A percentile compares a stretch with the other conserved stretches of the same genome.
Evolutionary conservation across 2,797 vertebrate genomes (phyloP).

Genomic region (Nasua narica): DNA sequence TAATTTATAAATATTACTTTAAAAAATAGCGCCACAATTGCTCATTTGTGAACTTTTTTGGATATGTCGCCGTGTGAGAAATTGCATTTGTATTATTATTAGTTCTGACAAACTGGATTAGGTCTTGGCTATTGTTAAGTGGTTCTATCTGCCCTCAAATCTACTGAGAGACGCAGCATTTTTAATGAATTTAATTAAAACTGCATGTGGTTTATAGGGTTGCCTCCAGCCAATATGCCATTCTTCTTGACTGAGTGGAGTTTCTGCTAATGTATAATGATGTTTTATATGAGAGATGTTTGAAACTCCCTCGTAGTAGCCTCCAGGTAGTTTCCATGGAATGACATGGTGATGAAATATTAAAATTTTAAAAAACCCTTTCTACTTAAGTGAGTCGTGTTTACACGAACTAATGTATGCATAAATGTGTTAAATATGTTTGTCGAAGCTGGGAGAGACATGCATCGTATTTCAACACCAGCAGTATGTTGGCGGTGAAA

Average conservation of each 20-base stretch:
- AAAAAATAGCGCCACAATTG: conserved; percentile 80
- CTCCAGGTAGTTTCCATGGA: conserved; percentile 81
- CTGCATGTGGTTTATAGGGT: conserved; percentile 81
- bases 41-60: conserved; percentile 79
- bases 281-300: conserved; percentile 81
- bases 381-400: conserved; percentile 75
- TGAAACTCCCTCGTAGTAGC: conserved; percentile 79
- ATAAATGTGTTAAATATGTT: conserved; percentile 73
- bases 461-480: conserved; percentile 41
- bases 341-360: conserved; percentile 79
- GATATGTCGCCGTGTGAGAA: conserved; percentile 81
- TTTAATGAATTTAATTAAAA: conserved; percentile 87
- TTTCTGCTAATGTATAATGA: conserved; percentile 81
- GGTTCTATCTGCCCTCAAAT: conserved; percentile 81
- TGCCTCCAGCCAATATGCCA: conserved; percentile 79
- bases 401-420: conserved; percentile 73
- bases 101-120: conserved; percentile 85
- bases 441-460: conserved; percentile 71
- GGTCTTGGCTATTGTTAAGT: conserved; percentile 81
- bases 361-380: conserved; percentile 78
- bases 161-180: conserved; percentile 81
- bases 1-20: conserved; percentile 85
- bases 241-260: conserved; percentile 81
- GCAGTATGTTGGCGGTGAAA: conserved; percentile 61
- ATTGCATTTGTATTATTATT: conserved; percentile 81